phyloP scores from a whole-genome alignment of 2,888 invertebrate species.

The Synanthedon vespiformis region DNA sequence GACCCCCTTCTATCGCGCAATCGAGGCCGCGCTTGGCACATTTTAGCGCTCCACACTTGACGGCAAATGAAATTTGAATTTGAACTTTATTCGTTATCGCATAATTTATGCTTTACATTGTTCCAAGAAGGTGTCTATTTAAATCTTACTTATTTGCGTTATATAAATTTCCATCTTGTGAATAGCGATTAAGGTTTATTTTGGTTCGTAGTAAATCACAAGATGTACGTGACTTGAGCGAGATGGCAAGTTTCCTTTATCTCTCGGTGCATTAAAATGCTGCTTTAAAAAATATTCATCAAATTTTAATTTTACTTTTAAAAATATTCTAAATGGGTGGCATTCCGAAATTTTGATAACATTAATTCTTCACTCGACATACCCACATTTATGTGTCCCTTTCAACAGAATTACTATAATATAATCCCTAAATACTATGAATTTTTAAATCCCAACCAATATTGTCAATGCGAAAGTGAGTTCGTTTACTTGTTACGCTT shows the following conservation, averaged over 20 bases:
- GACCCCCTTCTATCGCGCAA: constrained; percentile 14
- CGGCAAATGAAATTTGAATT: constrained; percentile 3
- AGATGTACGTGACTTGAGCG: not conserved
- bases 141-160: not conserved
- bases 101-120: constrained; percentile 3
- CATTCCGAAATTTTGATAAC: not conserved
- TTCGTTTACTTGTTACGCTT: no score
- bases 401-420: no score
- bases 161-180: no score
- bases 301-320: not conserved
- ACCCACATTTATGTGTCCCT: no score
- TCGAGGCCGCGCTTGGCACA: constrained; percentile 14
- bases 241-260: not conserved
- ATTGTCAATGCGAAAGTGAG: no score
- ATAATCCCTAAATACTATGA: no score
- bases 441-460: no score
- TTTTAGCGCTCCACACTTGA: constrained; percentile 7
- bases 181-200: not conserved
- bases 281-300: not conserved
- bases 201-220: not conserved
- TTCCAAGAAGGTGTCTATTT: not conserved
- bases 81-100: constrained; percentile 5
- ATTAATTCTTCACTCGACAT: no score
- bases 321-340: not conserved
- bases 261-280: not conserved